These are phyloP conservation scores for Lethrus apterus DNA, from an alignment of 1,140 invertebrate species.

Conservation along the genomic window DNA sequence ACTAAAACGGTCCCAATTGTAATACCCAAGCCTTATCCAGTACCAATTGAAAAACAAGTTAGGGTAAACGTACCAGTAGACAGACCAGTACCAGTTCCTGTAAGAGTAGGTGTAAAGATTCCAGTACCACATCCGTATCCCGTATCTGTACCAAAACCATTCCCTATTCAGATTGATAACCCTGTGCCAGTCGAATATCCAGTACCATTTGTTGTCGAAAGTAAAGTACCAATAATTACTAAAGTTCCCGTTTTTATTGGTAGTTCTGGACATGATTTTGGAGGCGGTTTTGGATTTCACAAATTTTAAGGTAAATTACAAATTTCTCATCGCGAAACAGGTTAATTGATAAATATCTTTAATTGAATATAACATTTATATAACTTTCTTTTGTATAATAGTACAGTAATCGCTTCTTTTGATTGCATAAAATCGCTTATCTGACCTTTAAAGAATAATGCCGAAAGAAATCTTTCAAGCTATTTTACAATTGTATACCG, in stretches of 20 bases:
- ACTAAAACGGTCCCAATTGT: constrained; percentile 2
- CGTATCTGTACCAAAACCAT: not conserved
- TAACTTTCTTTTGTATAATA: too few relatives aligned
- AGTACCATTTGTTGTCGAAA: constrained; percentile 4
- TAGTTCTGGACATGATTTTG: not conserved
- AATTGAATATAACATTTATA: too few relatives aligned
- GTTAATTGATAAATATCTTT: too few relatives aligned
- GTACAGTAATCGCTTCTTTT: too few relatives aligned
- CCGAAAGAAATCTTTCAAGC: too few relatives aligned
- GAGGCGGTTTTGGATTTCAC: constrained; percentile 11
- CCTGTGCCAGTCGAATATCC: not conserved
- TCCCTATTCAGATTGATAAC: constrained; percentile 1
- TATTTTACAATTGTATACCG: too few relatives aligned
- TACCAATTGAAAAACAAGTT: constrained; percentile 5
- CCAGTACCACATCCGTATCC: constrained; percentile 4
- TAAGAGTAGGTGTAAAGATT: constrained; percentile 1
- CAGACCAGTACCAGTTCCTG: constrained; percentile 5
- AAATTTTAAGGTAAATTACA: too few relatives aligned
- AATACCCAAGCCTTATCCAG: constrained; percentile 9
- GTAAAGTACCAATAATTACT: constrained; percentile 4
- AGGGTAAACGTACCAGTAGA: constrained; percentile 4
- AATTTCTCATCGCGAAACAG: too few relatives aligned
- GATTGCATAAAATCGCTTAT: too few relatives aligned
- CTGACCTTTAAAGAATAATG: too few relatives aligned
- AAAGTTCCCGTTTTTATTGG: constrained; percentile 10